Conservation (phyloP, 1,140 invertebrate genomes). For the Yoshiicerus persimilis region DNA sequence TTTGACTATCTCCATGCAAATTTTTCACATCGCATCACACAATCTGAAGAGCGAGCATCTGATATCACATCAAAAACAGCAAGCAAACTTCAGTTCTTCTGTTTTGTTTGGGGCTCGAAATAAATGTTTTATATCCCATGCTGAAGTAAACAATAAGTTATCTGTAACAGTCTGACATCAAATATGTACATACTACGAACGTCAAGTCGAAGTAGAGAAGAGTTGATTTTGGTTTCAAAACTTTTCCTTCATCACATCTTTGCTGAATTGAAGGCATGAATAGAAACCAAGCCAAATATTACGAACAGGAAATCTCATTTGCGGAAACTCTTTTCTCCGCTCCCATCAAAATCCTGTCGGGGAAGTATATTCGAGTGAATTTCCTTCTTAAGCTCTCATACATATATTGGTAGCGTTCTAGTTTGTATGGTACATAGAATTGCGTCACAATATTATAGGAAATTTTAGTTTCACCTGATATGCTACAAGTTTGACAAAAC, state of each 20-base stretch:
- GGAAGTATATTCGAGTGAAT: background rate
- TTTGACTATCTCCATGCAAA: background rate
- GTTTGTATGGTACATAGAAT: too few species aligned
- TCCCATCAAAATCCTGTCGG: background rate
- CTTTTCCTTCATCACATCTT: background rate
- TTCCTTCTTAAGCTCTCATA: too few species aligned
- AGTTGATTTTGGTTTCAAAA: background rate
- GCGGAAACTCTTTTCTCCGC: background rate
- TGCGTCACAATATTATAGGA: too few species aligned
- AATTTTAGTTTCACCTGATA: too few species aligned
- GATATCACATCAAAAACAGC: slow-evolving; percentile 4
- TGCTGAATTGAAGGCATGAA: background rate
- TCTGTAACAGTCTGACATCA: background rate
- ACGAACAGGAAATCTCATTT: background rate
- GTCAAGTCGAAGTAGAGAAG: background rate
- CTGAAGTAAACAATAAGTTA: background rate
- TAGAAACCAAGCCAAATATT: background rate
- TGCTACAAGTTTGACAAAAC: too few species aligned
- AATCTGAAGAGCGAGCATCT: background rate
- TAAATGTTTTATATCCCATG: background rate
- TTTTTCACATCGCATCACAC: slow-evolving; percentile 2
- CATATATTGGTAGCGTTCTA: too few species aligned
- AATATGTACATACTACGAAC: background rate
- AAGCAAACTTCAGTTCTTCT: background rate
- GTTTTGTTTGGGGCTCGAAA: background rate